Evolutionary conservation across 2,888 invertebrate genomes (phyloP), one percentile per base, ranked within the genome.

Genomic region (Laothoe populi): DNA sequence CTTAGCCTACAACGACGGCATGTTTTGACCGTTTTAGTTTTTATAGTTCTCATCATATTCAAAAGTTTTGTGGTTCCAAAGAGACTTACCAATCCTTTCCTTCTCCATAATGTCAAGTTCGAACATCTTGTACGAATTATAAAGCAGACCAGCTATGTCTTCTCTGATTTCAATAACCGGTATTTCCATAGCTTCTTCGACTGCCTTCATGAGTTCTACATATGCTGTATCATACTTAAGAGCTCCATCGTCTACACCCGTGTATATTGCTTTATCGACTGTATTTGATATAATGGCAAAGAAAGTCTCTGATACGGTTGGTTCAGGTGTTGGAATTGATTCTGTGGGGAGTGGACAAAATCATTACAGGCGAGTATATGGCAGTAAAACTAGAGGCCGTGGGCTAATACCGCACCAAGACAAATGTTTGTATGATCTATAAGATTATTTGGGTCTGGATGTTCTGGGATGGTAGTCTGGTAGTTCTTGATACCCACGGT

Each of bases 111-210:
- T 86, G 40, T 78, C 66, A 10, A 83, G 31, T 62, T 91, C 88
- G 59, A 91, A 92, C 67, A 79, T 40, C 11, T 72, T 74, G 59
- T 81, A 92, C 0, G 91, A 83, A 0, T 77, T 77, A n/a, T 63
- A 73, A 46, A 82, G 79, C 0, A 92, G 66, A 1, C 77, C 66
- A 0, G 79, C 83, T 13, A 92, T 87, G 35, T 92, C 92, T 63
- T 78, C 69, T 57, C 69, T 76, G 44, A 92, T 84, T 0, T 84
- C 84, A 3, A 78, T 67, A 0, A 92, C 90, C 0, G 92, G 88
- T 61, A 90, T 78, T 65, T 92, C 92, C 92, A 92, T 92, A 0
- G 90, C 89, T 31, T 75, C 68, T 69, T 92, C 92, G 0, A 91
- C 88, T 0, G 83, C 83, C 31, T 82, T 86, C 60, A 62, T 67